Evolutionary conservation across 2,797 vertebrate genomes (phyloP), one percentile per base, ranked within the genome.

Genomic region (Pagetopsis macropterus): DNA sequence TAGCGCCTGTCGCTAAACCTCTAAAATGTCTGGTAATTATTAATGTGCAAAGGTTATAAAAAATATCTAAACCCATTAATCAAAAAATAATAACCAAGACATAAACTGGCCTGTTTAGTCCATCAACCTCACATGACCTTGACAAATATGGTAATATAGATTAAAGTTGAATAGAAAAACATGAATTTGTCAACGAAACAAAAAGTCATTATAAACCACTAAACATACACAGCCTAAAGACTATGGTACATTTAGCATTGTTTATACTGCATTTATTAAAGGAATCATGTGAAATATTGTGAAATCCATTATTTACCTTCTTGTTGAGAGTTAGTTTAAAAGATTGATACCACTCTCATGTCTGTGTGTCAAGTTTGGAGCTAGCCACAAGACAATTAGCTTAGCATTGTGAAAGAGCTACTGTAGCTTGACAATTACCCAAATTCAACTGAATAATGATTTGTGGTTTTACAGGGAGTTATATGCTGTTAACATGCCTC

Each of bases 1-100:
- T 76, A 65, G 64, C 27, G 61, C 37, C 40, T 58, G 71, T 70
- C 63, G 76, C 19, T 51, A 54, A 23, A 64, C 61, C 37, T 56
- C 14, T 80, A 61, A 65, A 66, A 78, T 74, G 23, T 72, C 41
- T 66, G 75, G 54, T 67, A 72, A 80, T 73, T 65, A 69, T 74
- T 27, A 55, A 76, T 88, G 81, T 83, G 81, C 83, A 83, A 84
- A 82, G 73, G 51, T 68, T 59, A 74, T 65, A 64, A 72, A 79
- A 79, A 61, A 87, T 84, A 37, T 66, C 68, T 64, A 84, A 66
- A 75, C 61, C 41, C 72, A 65, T 74, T 1, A 9, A 73, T 72
- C 70, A 27, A 58, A 68, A 68, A 58, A 72, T 65, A 76, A 70
- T 79, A 82, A 81, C 71, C 65, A 52, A 81, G 70, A 72, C 10